A percentile compares a stretch with the other conserved stretches of the same genome.
These are phyloP conservation scores for Aricia agestis DNA, from an alignment of 1,140 invertebrate species.

Conservation along the genomic window DNA sequence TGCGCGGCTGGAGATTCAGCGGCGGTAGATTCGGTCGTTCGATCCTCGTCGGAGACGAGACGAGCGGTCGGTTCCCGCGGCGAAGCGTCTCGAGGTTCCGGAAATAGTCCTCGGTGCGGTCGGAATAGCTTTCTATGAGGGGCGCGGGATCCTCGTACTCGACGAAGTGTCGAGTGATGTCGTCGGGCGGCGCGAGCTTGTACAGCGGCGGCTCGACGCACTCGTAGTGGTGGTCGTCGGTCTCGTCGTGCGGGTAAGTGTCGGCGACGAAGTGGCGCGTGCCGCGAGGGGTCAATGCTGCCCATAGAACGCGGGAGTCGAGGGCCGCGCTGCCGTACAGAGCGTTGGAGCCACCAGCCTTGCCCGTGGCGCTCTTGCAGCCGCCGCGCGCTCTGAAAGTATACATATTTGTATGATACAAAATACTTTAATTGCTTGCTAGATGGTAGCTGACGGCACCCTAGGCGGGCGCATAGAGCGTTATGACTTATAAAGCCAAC, in stretches of 20 bases:
- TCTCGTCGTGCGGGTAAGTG: slow-evolving; percentile 75
- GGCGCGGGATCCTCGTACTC: slow-evolving; percentile 84
- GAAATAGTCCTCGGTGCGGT: slow-evolving; percentile 65
- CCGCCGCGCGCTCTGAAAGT: slow-evolving; percentile 53
- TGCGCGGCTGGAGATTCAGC: slow-evolving; percentile 82
- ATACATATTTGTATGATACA: background rate
- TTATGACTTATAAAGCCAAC: too few species aligned
- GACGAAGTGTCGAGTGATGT: slow-evolving; percentile 82
- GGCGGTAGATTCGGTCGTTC: slow-evolving; percentile 88
- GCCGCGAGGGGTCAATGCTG: slow-evolving; percentile 87
- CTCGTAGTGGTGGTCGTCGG: slow-evolving; percentile 85
- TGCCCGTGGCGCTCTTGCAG: slow-evolving; percentile 61
- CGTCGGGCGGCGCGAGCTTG: slow-evolving; percentile 67
- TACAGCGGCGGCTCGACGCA: slow-evolving; percentile 80
- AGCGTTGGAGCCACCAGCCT: slow-evolving; percentile 58
- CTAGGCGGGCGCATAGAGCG: too few species aligned
- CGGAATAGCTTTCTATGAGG: slow-evolving; percentile 82
- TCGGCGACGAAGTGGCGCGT: slow-evolving; percentile 83
- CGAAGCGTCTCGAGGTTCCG: slow-evolving; percentile 71
- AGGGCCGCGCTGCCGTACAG: slow-evolving; percentile 66
- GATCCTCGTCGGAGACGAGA: slow-evolving; percentile 87
- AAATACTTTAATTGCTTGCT: background rate
- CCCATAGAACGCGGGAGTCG: slow-evolving; percentile 87
- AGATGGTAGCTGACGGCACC: too few species aligned
- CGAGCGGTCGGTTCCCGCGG: slow-evolving; percentile 73